Conservation (phyloP, 2,888 invertebrate genomes). For the Meghimatium bilineatum region DNA sequence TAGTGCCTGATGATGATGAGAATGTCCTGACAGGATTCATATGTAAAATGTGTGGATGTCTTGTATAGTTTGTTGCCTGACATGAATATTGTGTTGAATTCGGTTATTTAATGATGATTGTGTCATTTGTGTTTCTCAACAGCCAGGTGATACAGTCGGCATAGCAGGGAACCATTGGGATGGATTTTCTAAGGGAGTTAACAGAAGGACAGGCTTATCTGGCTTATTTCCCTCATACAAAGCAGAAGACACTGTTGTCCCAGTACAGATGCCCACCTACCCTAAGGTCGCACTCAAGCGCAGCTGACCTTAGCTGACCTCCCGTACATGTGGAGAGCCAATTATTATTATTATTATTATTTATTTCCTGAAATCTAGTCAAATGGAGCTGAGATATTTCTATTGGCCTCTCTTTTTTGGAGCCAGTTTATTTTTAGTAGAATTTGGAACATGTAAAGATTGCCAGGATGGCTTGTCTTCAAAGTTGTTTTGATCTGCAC, state of each 20-base stretch:
- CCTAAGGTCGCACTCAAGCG: conserved; percentile 16
- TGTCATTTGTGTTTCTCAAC: neutral
- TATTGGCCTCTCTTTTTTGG: no score
- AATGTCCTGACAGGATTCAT: no score
- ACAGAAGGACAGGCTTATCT: conserved; percentile 86
- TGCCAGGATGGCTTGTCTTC: no score
- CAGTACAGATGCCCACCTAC: conserved; percentile 25
- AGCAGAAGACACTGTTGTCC: conserved; percentile 85
- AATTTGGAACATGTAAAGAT: no score
- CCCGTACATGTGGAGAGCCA: neutral
- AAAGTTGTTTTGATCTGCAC: no score
- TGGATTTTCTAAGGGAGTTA: conserved; percentile 94
- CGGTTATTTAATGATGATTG: no score
- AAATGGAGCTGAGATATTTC: no score
- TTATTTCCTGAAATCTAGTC: neutral
- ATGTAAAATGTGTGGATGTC: no score
- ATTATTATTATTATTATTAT: neutral
- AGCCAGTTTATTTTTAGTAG: no score
- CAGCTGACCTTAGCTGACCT: conserved; percentile 5
- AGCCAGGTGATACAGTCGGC: conserved; percentile 89
- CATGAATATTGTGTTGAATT: no score
- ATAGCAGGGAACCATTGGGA: conserved; percentile 99
- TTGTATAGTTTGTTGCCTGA: no score
- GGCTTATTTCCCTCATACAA: conserved; percentile 80
- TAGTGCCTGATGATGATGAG: no score